Percentiles rank a stretch among this genome's conserved stretches.
Evolutionary conservation across 2,797 vertebrate species (phyloP).

Genomic region (Notamacropus eugenii): DNA sequence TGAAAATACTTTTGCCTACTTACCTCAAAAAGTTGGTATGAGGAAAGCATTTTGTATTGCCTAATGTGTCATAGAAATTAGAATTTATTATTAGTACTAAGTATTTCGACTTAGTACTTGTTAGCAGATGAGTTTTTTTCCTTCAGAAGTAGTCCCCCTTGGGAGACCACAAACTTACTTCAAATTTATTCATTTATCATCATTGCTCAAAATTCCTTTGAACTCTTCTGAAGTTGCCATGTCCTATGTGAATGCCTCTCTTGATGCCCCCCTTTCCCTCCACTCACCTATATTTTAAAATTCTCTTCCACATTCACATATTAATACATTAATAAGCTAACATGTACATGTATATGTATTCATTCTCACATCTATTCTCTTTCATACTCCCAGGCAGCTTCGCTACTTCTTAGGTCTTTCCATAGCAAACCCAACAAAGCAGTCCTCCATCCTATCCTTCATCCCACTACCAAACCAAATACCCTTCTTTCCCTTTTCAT

Average conservation of each 20-base stretch:
- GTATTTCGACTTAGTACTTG: background rate
- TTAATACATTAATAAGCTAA: background rate
- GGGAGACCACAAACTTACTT: background rate
- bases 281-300: background rate
- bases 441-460: background rate
- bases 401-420: background rate
- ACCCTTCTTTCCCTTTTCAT: background rate
- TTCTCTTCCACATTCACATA: background rate
- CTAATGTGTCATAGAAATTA: background rate
- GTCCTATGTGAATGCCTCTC: background rate
- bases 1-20: background rate
- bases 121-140: background rate
- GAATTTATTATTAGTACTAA: background rate
- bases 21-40: background rate
- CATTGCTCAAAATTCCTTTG: background rate
- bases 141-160: background rate
- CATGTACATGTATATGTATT: background rate
- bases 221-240: background rate
- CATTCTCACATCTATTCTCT: background rate
- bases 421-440: background rate
- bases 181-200: background rate
- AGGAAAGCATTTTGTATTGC: background rate
- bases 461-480: background rate
- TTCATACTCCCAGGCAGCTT: background rate
- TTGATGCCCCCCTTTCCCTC: background rate